Base-by-base conservation (phyloP, 2,797 vertebrate genomes). In the Premnoplex brunnescens region DNA sequence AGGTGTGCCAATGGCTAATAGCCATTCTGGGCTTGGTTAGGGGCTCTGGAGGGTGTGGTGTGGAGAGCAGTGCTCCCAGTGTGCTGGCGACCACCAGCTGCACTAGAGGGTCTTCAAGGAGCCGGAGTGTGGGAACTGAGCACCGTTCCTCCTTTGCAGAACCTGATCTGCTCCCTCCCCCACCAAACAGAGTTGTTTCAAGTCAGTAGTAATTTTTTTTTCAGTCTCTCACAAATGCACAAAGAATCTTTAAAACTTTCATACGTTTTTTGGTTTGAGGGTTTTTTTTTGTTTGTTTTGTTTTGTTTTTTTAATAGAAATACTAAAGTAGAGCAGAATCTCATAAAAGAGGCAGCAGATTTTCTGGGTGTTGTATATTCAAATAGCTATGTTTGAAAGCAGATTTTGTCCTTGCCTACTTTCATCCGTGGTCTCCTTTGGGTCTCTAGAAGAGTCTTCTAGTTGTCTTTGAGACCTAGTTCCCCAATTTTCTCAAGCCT, bases 291-390 rank as follows among this genome's bases (percentile, higher is more conserved):
- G 41, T 52, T 39, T 39, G 12, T 39, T 37, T 37, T 7, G 13
- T 13, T 6, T 10, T 18, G 39, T 37, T 54, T n/a, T 60, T 39
- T 0, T 0, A 49, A 59, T 48, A 9, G 7, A 68, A n/a, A 44
- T 80, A 51, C 23, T 64, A 39, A 78, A 85, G 56, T 60, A 34
- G 74, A 63, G 8, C 19, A 75, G 34, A 58, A 59, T 51, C 7
- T 79, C 9, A 18, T 32, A 32, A 52, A 81, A 71, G 51, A 41
- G 52, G 56, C 27, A 55, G 39, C 36, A 55, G 39, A 27, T 89
- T 54, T 86, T 3, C 28, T 36, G 9, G 5, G 32, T 23, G 7
- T 13, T 48, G 2, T 28, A 5, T 69, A 52, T 37, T 83, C 18
- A 77, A 32, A 23, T 15, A 82, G 28, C 34, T 6, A 1, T 30